Conservation (phyloP, 2,797 vertebrate genomes). For the Enteromius treurensis region DNA sequence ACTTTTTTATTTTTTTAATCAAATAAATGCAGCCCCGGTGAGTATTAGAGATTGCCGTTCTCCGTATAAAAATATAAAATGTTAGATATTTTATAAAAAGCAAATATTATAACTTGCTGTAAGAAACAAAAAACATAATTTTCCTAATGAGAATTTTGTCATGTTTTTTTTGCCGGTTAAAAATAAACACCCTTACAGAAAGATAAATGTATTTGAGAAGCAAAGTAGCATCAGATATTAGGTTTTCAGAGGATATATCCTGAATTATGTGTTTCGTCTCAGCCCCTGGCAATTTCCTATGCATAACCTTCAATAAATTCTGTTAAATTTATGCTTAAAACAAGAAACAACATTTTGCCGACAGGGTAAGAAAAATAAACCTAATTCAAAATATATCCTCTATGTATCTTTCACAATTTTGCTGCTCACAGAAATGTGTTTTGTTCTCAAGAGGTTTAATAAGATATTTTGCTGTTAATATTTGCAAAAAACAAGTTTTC, state of each 20-base stretch:
- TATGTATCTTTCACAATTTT: neutral
- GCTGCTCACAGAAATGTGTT: neutral
- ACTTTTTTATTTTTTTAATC: neutral
- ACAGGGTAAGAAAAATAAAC: neutral
- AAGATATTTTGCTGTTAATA: neutral
- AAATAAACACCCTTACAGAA: neutral
- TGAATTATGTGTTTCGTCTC: neutral
- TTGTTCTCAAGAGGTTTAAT: neutral
- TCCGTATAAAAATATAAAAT: neutral
- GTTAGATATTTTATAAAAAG: neutral
- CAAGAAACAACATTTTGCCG: constrained; percentile 13
- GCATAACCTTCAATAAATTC: neutral
- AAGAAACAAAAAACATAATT: neutral
- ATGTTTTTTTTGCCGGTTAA: neutral
- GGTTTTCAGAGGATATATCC: neutral
- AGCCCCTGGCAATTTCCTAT: neutral
- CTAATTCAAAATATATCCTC: neutral
- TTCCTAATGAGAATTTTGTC: neutral
- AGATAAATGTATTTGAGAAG: neutral
- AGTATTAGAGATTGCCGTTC: neutral
- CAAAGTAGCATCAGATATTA: constrained; percentile 2
- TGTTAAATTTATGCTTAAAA: neutral
- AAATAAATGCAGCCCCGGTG: neutral
- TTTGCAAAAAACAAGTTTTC: neutral
- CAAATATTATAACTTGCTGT: neutral